Evolutionary conservation across 2,888 invertebrate species (phyloP).

Genomic region (Euplagia quadripunctaria): DNA sequence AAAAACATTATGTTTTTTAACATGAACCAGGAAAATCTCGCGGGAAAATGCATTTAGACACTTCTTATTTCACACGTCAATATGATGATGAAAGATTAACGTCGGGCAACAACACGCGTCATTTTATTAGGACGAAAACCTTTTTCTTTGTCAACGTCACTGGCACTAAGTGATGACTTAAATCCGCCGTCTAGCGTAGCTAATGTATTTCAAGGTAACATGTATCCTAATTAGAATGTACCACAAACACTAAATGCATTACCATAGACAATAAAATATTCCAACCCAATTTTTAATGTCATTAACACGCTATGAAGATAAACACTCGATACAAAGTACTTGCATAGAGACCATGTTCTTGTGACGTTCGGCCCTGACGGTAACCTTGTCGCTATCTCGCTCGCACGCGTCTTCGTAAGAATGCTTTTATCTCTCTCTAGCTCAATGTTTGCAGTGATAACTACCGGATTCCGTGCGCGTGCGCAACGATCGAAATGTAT

Average conservation of each 20-base stretch:
- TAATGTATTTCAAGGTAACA: background rate
- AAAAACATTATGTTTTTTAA: too few species aligned
- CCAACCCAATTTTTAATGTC: conserved; percentile 36
- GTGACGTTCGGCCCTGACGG: conserved; percentile 74
- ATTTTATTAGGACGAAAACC: background rate
- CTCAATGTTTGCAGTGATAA: conserved; percentile 60
- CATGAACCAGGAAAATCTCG: too few species aligned
- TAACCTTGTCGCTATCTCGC: conserved; percentile 79
- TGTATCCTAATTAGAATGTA: too few species aligned
- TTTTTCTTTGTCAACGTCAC: background rate
- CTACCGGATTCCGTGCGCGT: conserved; percentile 82
- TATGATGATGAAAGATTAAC: background rate
- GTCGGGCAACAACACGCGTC: background rate
- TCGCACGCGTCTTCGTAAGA: conserved; percentile 51
- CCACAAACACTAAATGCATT: too few species aligned
- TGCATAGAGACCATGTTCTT: conserved; percentile 55
- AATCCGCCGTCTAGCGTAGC: background rate
- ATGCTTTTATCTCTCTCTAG: conserved; percentile 64
- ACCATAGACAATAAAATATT: background rate
- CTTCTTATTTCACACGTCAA: background rate
- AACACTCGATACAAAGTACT: conserved; percentile 29
- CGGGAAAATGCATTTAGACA: too few species aligned
- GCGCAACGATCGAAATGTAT: conserved; percentile 42
- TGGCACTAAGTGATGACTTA: background rate
- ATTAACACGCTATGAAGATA: conserved; percentile 45